A percentile compares a stretch with the other conserved stretches of the same genome.
phyloP scores from a whole-genome alignment of 2,888 invertebrate species.

The Folsomia manolachei region DNA sequence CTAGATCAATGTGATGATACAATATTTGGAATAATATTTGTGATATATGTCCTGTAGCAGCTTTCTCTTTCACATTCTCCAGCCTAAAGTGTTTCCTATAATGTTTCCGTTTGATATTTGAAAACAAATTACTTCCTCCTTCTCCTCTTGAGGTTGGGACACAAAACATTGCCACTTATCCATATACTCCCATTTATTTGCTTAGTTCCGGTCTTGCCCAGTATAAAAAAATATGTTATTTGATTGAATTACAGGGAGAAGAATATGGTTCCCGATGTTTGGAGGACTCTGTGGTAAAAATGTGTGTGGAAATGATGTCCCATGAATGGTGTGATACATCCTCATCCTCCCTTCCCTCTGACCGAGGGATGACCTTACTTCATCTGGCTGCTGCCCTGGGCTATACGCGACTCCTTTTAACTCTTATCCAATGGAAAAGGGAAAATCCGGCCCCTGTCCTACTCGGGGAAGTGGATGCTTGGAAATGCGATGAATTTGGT shows the following conservation, averaged over 20 bases:
- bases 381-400: conserved; percentile 90
- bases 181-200: too few species aligned
- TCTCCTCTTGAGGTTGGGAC: too few species aligned
- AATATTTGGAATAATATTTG: too few species aligned
- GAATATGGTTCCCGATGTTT: conserved; percentile 56
- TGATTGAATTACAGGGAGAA: conserved; percentile 60
- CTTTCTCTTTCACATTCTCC: neutral
- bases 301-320: conserved; percentile 73
- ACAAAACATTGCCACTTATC: too few species aligned
- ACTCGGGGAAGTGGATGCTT: conserved; percentile 87
- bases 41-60: too few species aligned
- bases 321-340: conserved; percentile 58
- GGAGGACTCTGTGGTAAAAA: conserved; percentile 80
- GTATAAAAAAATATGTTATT: too few species aligned
- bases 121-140: neutral
- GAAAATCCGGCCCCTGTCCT: conserved; percentile 82
- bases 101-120: neutral
- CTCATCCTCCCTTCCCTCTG: conserved; percentile 54
- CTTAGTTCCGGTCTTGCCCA: too few species aligned
- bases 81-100: neutral
- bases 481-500: conserved; percentile 83
- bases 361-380: conserved; percentile 71
- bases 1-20: too few species aligned
- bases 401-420: conserved; percentile 76
- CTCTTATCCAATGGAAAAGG: conserved; percentile 79